These are phyloP conservation scores for Lasioglossum albipes DNA, from an alignment of 1,140 invertebrate genomes.

Conservation along the genomic window DNA sequence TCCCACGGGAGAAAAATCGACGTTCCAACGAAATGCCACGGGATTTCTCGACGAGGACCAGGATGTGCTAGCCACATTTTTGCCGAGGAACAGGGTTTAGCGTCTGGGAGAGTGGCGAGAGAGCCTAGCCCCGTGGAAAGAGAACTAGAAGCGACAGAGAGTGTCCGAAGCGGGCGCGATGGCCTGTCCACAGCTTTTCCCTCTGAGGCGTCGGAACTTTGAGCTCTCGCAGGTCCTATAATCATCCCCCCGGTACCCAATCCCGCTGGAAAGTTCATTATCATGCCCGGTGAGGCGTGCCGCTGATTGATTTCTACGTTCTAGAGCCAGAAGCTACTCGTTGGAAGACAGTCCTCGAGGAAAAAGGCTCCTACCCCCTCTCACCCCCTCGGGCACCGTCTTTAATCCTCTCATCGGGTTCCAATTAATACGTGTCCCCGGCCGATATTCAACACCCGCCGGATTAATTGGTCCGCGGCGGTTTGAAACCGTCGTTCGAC, in stretches of 20 bases:
- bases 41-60: too few relatives aligned
- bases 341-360: neutral
- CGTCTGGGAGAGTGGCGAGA: too few relatives aligned
- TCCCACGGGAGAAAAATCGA: too few relatives aligned
- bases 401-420: conserved; percentile 55
- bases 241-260: neutral
- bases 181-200: neutral
- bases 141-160: neutral
- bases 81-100: too few relatives aligned
- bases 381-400: neutral
- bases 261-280: neutral
- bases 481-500: conserved; percentile 2
- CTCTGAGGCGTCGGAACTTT: neutral
- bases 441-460: conserved; percentile 12
- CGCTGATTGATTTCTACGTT: neutral
- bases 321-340: neutral
- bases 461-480: conserved; percentile 23
- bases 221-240: neutral
- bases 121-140: neutral
- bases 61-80: too few relatives aligned
- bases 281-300: neutral
- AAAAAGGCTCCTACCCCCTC: neutral
- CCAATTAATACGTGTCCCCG: conserved; percentile 49
- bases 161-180: neutral
- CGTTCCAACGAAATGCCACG: too few relatives aligned